These are phyloP conservation scores for Xenopus petersii DNA, from an alignment of 2,797 vertebrate species.

Conservation along the genomic window DNA sequence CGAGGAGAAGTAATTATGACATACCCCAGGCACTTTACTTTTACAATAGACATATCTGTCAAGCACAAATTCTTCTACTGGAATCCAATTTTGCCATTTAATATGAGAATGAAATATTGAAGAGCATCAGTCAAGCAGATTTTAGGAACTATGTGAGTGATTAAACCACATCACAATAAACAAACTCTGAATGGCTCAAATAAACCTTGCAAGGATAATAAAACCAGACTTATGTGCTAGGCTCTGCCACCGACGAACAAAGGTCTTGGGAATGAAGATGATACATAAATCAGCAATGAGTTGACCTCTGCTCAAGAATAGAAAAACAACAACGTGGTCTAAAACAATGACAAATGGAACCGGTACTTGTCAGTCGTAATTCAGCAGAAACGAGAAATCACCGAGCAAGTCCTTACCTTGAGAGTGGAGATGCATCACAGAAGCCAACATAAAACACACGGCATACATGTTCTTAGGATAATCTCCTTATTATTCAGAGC, in stretches of 20 bases:
- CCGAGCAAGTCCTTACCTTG: slow-evolving; percentile 71
- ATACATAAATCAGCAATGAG: neutral
- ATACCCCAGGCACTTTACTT: slow-evolving; percentile 45
- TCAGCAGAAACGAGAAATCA: slow-evolving; percentile 16
- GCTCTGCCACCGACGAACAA: neutral
- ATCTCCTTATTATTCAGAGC: slow-evolving; percentile 58
- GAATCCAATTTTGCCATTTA: slow-evolving; percentile 31
- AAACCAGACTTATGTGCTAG: neutral
- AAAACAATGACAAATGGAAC: slow-evolving; percentile 28
- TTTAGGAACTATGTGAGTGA: slow-evolving; percentile 18
- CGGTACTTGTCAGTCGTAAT: slow-evolving; percentile 20
- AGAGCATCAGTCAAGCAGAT: slow-evolving; percentile 29
- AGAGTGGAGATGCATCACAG: slow-evolving; percentile 51
- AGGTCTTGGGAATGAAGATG: neutral
- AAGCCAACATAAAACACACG: slow-evolving; percentile 55
- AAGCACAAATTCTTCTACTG: slow-evolving; percentile 29
- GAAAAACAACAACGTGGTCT: neutral
- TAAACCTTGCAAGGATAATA: neutral
- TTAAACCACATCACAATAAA: slow-evolving; percentile 18
- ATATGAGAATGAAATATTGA: slow-evolving; percentile 23
- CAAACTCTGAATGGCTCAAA: slow-evolving; percentile 22
- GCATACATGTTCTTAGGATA: slow-evolving; percentile 54
- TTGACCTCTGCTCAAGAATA: slow-evolving; percentile 19
- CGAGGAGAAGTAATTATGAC: slow-evolving; percentile 45
- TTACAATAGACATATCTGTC: slow-evolving; percentile 37